Base-by-base conservation (phyloP, 2,888 invertebrate genomes). In the Mystacides longicornis region DNA sequence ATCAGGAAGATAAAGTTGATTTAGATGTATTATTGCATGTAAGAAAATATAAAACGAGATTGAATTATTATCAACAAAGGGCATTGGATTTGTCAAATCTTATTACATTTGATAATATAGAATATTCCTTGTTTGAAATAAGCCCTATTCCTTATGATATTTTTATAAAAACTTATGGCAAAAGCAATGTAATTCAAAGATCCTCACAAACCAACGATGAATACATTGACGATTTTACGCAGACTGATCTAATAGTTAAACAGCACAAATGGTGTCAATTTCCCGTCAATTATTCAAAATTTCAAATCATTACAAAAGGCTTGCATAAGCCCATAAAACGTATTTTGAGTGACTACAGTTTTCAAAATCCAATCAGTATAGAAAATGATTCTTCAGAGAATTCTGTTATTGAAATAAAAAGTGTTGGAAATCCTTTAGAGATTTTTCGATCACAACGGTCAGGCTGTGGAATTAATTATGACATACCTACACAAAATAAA, bases 121-220 rank as follows among this genome's bases (percentile, higher is more conserved):
- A 72, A 0, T 76, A 71, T 56, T 66, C 65, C 1, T 63, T 77
- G 1, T 76, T 71, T 43, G 75, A 77, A 70, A 74, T 77, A 72
- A 70, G 73, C 64, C 76, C 77, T 0, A 73, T 77, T 60, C 71
- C 76, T 0, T 77, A 77, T 57, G 76, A 77, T 52, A 63, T 73
- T 49, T 77, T 69, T 21, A 77, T 76, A 73, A 68, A 71, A 62
- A 74, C 72, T 59, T 76, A 72, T 58, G 76, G 76, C 0, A 64
- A 72, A 50, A 66, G 67, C 1, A 75, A 77, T 64, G 72, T 72
- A 37, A 70, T 66, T 0, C 77, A 77, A 67, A 67, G 66, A 11
- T 69, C 71, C 2, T 66, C 68, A 0, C 77, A 77, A 61, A 77
- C 77, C 0, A 74, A 70, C 60, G 76, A 77, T 1, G 77, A 76